These are phyloP conservation scores for Coptodon rendalli DNA, from an alignment of 2,113 vertebrate genomes.

Conservation along the genomic window DNA sequence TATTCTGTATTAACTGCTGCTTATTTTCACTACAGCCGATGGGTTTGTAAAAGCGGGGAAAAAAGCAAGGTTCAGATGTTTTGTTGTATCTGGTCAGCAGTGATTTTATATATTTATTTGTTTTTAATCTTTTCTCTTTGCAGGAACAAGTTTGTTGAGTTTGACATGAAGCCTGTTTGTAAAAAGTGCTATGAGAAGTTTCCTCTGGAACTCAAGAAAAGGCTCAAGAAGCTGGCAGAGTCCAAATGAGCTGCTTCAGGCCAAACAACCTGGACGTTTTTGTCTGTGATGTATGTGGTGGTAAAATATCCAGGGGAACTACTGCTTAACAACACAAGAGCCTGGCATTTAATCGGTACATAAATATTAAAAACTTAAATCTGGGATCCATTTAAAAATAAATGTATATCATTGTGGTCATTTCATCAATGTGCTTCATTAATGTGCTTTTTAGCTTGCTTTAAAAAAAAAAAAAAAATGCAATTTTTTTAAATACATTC, in stretches of 20 bases:
- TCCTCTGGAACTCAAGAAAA: conserved; percentile 96
- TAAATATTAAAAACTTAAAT: neutral
- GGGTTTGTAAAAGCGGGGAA: neutral
- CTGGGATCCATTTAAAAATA: neutral
- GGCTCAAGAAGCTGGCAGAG: conserved; percentile 97
- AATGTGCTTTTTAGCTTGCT: neutral
- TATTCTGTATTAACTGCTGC: neutral
- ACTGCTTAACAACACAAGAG: neutral
- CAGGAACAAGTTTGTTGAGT: conserved; percentile 99
- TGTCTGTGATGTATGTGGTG: neutral
- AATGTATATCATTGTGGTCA: neutral
- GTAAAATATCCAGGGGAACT: neutral
- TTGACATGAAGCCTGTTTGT: conserved; percentile 99
- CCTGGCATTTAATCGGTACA: neutral
- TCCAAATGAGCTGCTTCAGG: conserved; percentile 78
- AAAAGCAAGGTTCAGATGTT: neutral
- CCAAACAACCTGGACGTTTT: neutral
- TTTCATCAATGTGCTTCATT: neutral
- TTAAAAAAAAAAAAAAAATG: accelerated
- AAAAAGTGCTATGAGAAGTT: conserved; percentile 99
- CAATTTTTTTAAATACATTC: neutral
- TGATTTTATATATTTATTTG: neutral
- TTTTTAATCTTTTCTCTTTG: conserved; percentile 20
- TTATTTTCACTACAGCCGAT: neutral
- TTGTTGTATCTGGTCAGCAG: neutral